Evolutionary conservation across 2,797 vertebrate species (phyloP).

Genomic region (Myoxocephalus aenaeus): DNA sequence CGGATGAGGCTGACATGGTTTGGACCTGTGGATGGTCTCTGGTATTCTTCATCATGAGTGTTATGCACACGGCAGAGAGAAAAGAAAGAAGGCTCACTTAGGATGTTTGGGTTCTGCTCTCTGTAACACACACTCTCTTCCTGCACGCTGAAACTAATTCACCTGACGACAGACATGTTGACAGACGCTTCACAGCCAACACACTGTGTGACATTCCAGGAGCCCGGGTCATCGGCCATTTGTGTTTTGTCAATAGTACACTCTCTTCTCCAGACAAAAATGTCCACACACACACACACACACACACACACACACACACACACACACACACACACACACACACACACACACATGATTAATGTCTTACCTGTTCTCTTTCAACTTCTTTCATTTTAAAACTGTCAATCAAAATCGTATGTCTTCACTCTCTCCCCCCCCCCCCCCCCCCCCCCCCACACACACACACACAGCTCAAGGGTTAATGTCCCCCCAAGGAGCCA

Average conservation of each 20-base stretch:
- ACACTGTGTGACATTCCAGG: conserved; percentile 29
- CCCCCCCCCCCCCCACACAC: too few species aligned
- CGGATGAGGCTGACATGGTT: neutral
- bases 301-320: conserved; percentile 3
- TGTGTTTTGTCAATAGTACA: conserved; percentile 60
- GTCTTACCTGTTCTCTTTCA: conserved; percentile 45
- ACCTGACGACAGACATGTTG: conserved; percentile 65
- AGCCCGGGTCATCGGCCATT: conserved; percentile 28
- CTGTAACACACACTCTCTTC: conserved; percentile 48
- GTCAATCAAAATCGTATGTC: conserved; percentile 16
- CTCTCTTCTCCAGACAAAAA: neutral
- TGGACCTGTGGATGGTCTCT: neutral
- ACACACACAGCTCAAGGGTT: conserved; percentile 51
- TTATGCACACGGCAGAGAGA: neutral
- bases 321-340: neutral
- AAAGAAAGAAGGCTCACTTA: conserved; percentile 10
- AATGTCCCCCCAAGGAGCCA: conserved; percentile 46
- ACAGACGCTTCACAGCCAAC: conserved; percentile 65
- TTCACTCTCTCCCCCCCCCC: too few species aligned
- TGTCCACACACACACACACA: neutral
- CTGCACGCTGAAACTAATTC: conserved; percentile 45
- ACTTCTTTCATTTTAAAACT: conserved; percentile 31
- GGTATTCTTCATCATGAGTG: conserved; percentile 1
- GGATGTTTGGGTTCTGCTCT: conserved; percentile 32
- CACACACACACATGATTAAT: neutral